A percentile compares a stretch with the other conserved stretches of the same genome.
Conservation (phyloP, 2,888 invertebrate species). For the Meteorus cinctellus region DNA sequence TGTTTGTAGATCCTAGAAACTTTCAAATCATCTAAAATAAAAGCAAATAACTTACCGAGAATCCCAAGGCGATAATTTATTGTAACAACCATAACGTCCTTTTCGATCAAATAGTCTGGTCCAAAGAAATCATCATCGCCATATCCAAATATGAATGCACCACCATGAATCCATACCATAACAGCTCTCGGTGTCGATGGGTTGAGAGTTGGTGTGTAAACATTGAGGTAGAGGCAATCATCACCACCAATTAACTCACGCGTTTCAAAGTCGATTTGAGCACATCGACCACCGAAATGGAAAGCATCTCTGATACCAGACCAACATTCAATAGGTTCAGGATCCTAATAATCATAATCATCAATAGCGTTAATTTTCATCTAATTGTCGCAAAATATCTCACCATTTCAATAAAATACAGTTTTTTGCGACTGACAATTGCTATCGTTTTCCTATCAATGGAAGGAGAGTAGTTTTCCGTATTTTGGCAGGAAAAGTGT, state of each 20-base stretch:
- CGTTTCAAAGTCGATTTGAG: slow-evolving; percentile 48
- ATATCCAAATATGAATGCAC: slow-evolving; percentile 56
- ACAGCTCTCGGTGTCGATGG: slow-evolving; percentile 50
- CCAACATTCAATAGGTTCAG: slow-evolving; percentile 61
- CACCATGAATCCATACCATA: slow-evolving; percentile 67
- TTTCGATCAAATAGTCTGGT: slow-evolving; percentile 64
- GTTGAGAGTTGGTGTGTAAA: slow-evolving; percentile 51
- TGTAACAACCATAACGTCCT: slow-evolving; percentile 64
- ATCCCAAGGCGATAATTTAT: slow-evolving; percentile 65
- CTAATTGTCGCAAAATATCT: no score
- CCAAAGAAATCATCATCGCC: slow-evolving; percentile 58
- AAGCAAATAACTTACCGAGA: slow-evolving; percentile 50
- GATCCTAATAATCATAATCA: slow-evolving; percentile 57
- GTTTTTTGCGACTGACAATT: no score
- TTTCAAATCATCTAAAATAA: no score
- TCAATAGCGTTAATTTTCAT: no score
- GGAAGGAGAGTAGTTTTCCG: no score
- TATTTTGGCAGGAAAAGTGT: no score
- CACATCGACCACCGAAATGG: slow-evolving; percentile 53
- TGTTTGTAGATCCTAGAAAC: no score
- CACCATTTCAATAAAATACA: no score
- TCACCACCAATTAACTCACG: slow-evolving; percentile 55
- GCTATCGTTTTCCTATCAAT: no score
- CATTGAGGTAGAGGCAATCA: slow-evolving; percentile 67
- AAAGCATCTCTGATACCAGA: slow-evolving; percentile 56